These are phyloP conservation scores for Enteromius mattozi DNA, from an alignment of 2,797 vertebrate genomes.

Conservation along the genomic window DNA sequence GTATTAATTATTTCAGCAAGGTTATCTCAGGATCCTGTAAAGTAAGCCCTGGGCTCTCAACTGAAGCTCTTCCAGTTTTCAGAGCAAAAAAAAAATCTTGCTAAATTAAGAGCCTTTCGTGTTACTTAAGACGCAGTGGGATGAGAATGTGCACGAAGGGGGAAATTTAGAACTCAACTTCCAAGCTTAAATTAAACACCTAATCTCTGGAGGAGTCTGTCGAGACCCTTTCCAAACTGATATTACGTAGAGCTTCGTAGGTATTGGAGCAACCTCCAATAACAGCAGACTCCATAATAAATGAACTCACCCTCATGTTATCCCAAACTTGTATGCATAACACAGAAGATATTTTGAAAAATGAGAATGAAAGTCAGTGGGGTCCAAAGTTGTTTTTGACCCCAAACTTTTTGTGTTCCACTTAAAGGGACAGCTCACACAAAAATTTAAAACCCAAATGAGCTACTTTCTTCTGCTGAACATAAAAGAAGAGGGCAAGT, in stretches of 20 bases:
- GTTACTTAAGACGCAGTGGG: conserved; percentile 36
- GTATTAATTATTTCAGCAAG: conserved; percentile 26
- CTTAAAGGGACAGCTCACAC: not conserved
- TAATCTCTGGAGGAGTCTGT: conserved; percentile 49
- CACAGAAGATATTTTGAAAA: not conserved
- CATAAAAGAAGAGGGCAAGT: not conserved
- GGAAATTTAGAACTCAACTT: conserved; percentile 47
- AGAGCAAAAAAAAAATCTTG: not conserved
- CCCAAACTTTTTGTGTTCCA: not conserved
- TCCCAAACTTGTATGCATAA: not conserved
- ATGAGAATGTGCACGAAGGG: conserved; percentile 25
- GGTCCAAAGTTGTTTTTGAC: not conserved
- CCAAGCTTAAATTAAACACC: conserved; percentile 47
- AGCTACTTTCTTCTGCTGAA: not conserved
- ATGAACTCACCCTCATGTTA: not conserved
- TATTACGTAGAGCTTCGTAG: conserved; percentile 19
- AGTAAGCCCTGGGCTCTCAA: conserved; percentile 19
- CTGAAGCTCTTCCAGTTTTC: conserved; percentile 11
- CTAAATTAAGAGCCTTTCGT: conserved; percentile 44
- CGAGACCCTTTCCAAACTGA: conserved; percentile 28
- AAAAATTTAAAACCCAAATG: not conserved
- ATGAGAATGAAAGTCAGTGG: not conserved
- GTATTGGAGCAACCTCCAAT: not conserved
- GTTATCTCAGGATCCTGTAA: conserved; percentile 17
- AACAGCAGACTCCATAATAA: conserved; percentile 1